These are phyloP conservation scores for Psittacula derbiana DNA, from an alignment of 2,797 vertebrate species.

Conservation along the genomic window DNA sequence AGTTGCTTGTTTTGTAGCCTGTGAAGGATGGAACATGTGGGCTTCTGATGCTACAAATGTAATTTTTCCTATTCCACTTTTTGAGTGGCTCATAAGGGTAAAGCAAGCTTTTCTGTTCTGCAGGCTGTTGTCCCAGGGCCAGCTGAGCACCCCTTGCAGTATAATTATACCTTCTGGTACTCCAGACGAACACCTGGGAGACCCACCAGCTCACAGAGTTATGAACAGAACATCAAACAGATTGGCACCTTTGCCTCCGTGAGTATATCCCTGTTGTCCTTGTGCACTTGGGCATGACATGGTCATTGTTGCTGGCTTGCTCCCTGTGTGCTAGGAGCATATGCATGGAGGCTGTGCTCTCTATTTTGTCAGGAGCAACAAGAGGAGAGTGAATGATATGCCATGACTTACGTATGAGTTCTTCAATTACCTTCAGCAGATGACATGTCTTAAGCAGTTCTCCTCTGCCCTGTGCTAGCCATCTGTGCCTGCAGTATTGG, in stretches of 20 bases:
- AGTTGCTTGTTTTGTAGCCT: neutral
- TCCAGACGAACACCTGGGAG: slow-evolving; percentile 82
- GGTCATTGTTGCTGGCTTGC: neutral
- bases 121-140: slow-evolving; percentile 83
- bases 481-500: neutral
- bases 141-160: slow-evolving; percentile 83
- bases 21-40: neutral
- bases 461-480: neutral
- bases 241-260: slow-evolving; percentile 85
- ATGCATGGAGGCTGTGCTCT: neutral
- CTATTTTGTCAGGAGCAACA: neutral
- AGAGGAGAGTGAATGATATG: neutral
- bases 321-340: fast-evolving
- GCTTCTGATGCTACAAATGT: neutral
- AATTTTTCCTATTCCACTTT: neutral
- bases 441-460: neutral
- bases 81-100: neutral
- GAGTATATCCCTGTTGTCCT: slow-evolving; percentile 54
- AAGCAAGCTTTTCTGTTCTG: slow-evolving; percentile 11
- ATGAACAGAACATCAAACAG: slow-evolving; percentile 86
- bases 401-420: neutral
- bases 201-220: slow-evolving; percentile 84
- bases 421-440: neutral
- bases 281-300: neutral
- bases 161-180: slow-evolving; percentile 87